These are phyloP conservation scores for Mayetiola destructor DNA, from an alignment of 2,888 invertebrate genomes.

Conservation along the genomic window DNA sequence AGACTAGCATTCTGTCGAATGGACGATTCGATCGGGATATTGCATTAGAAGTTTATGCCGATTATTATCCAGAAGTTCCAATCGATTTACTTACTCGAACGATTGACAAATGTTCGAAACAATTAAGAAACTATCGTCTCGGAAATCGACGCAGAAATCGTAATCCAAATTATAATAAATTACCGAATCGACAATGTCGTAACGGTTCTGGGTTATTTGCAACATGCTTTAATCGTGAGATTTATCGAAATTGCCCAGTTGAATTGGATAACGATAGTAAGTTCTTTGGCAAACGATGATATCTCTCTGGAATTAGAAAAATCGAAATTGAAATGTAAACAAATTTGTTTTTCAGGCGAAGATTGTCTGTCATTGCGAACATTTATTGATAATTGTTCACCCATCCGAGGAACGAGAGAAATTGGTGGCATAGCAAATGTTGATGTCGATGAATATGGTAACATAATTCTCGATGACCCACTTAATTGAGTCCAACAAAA, in stretches of 20 bases:
- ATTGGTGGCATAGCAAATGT: neutral
- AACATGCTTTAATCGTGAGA: neutral
- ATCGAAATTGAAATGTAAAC: neutral
- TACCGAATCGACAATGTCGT: neutral
- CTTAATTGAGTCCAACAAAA: too few species aligned
- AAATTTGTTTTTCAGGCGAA: neutral
- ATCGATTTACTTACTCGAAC: neutral
- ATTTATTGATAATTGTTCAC: constrained; percentile 3
- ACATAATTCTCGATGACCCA: too few species aligned
- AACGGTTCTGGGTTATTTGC: constrained; percentile 3
- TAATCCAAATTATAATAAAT: neutral
- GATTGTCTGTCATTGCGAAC: neutral
- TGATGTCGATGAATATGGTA: constrained; percentile 4
- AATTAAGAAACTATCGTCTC: neutral
- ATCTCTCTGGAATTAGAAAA: too few species aligned
- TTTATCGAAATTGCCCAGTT: neutral
- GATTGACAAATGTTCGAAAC: neutral
- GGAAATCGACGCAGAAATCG: neutral
- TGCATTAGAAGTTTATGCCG: neutral
- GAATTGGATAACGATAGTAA: neutral
- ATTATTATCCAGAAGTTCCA: constrained; percentile 6
- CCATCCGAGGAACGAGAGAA: neutral
- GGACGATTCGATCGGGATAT: constrained; percentile 3
- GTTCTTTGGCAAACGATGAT: neutral
- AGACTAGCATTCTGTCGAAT: neutral